Conservation (phyloP, 2,113 vertebrate species). For the Fukomys damarensis region DNA sequence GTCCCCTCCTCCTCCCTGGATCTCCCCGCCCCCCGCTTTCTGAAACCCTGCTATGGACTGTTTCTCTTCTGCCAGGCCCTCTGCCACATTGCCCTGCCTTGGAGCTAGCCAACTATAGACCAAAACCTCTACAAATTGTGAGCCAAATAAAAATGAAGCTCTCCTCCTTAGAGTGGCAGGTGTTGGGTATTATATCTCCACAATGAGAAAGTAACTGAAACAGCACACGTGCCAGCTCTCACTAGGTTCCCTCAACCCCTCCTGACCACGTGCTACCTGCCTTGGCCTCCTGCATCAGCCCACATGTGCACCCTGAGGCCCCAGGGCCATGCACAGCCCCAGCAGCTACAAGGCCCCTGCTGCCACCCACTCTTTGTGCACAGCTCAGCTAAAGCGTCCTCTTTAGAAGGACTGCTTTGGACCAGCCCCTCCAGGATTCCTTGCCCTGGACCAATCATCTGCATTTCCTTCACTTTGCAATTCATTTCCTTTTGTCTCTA, state of each 20-base stretch:
- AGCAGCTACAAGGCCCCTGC: too few species aligned
- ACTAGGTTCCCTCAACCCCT: too few species aligned
- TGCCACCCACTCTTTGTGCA: background rate
- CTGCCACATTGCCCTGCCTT: background rate
- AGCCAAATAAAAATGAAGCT: background rate
- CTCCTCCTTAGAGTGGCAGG: background rate
- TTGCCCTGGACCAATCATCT: background rate
- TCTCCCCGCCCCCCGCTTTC: background rate
- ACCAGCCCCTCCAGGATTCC: background rate
- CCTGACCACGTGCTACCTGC: background rate
- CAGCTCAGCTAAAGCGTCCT: rapidly evolving
- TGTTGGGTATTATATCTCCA: background rate
- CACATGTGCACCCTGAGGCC: background rate
- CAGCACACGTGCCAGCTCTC: background rate
- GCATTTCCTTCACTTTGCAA: background rate
- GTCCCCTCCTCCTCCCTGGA: background rate
- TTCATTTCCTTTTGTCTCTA: rapidly evolving
- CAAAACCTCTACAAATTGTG: background rate
- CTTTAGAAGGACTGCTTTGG: too few species aligned
- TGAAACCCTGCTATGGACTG: background rate
- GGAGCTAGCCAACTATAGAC: background rate
- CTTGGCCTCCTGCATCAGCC: rapidly evolving
- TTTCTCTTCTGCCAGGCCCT: background rate
- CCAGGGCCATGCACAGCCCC: background rate
- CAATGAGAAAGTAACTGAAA: background rate